Base-by-base conservation (phyloP, 1,140 invertebrate genomes). In the Leguminivora glycinivorella region DNA sequence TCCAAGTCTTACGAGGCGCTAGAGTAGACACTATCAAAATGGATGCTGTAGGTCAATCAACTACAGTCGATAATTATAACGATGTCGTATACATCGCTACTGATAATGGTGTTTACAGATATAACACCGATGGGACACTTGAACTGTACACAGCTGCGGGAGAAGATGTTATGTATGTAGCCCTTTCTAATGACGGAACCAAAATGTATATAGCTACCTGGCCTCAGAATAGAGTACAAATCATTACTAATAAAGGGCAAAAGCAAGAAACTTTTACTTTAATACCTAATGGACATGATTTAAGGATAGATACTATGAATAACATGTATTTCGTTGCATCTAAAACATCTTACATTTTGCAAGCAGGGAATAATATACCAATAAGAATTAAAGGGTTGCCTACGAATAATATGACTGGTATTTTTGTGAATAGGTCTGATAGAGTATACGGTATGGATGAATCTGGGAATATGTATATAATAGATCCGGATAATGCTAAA, bases 21-120 rank as follows among this genome's bases (percentile, higher is more conserved):
- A 83, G 83, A 0, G 85, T 89, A 87, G 43, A 75, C 75, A 1
- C 47, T 52, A 84, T 91, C 0, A 89, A 88, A 86, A 83, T 87
- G 0, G 77, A 84, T 0, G 86, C 84, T 0, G 68, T 90, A 10
- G 88, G 88, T 29, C 88, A 90, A 52, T 90, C 88, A 7, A 85
- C 83, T 9, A 79, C 80, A 4, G 82, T 90, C 26, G 89, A 90
- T 83, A 90, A 91, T 82, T 77, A 87, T 26, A 91, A 91, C 69
- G 86, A 90, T 76, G 84, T 89, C 17, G 83, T 90, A 0, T 91
- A 91, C 70, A 72, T 91, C 6, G 89, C 87, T 0, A 91, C 88
- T 43, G 88, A 91, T 85, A 89, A 90, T 56, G 89, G 89, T 1
- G 83, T 91, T 24, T 91, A 89, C 31, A 91, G 89, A 82, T 89